Base-by-base conservation (phyloP, 2,113 vertebrate species). In the Oncorhynchus masou region DNA sequence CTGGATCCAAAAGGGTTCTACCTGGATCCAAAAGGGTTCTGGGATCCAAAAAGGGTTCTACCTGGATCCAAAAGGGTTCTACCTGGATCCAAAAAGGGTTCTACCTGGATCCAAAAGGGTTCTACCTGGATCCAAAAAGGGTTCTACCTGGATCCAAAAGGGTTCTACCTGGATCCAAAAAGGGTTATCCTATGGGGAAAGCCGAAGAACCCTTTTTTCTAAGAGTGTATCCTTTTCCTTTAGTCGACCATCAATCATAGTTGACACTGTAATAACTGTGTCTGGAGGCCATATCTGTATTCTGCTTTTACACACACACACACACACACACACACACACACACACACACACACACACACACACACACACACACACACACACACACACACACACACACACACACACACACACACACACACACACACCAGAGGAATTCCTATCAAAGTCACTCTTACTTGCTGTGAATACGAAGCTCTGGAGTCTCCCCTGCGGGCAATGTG, bases 211-310 rank as follows among this genome's bases (percentile, higher is more conserved):
- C 9, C 9, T 45, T 45, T 39, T 39, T 39, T 9, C 34, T 39
- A 39, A 39, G 7, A 39, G 34, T 39, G 8, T 39, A 81, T 71
- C 81, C 3, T 68, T 72, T 81, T 79, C 79, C 78, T 76, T 81
- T 68, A 79, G 83, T 74, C 62, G 69, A 83, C 85, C 82, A 91
- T 92, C 90, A 92, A 88, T 92, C 90, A 88, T 83, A 79, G 68
- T 84, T 88, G 91, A 91, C 88, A 91, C 79, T 82, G 88, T 91
- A 90, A 90, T 92, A 90, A 86, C 83, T 84, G 81, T 88, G 74
- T 84, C 39, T 45, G 9, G 39, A 45, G 81, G 88, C 82, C 83
- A 74, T 83, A 84, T 84, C 84, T 84, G 79, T 86, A 84, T 87
- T 19, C n/a, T 83, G 62, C 85, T 83, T 78, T 69, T 22, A 67